Percentiles rank a stretch among this genome's conserved stretches.
Evolutionary conservation across 37 sponge, comb jelly and placozoan species (phyloP).

Genomic region (Dysidea cf. avara): DNA sequence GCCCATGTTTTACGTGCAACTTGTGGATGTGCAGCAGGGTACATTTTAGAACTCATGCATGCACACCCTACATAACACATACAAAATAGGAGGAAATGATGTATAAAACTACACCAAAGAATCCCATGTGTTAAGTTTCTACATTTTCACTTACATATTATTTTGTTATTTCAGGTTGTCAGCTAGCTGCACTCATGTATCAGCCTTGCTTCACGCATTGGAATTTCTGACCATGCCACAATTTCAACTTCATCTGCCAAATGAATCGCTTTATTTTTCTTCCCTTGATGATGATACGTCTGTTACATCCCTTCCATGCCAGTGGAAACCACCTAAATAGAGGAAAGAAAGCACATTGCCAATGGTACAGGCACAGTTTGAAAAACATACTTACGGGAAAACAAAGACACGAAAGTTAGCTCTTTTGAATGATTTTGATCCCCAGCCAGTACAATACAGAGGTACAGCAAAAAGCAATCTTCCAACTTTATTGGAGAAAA

Average conservation of each 20-base stretch:
- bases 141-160: background rate
- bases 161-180: background rate
- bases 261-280: background rate
- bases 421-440: constrained; percentile 19
- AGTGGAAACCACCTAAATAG: constrained; percentile 26
- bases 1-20: constrained; percentile 7
- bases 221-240: constrained; percentile 12
- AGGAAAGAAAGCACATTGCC: constrained; percentile 23
- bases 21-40: constrained; percentile 36
- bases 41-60: too few species aligned
- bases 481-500: constrained; percentile 30
- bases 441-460: constrained; percentile 19
- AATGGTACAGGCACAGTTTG: constrained; percentile 7
- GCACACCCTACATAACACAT: too few species aligned
- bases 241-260: constrained; percentile 1
- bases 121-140: background rate
- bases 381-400: constrained; percentile 17
- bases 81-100: background rate
- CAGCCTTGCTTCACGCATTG: constrained; percentile 15
- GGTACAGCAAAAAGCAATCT: constrained; percentile 8
- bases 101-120: too few species aligned
- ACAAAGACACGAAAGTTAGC: constrained; percentile 1
- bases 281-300: constrained; percentile 9
- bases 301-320: constrained; percentile 33
- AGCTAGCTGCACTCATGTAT: constrained; percentile 25